A percentile compares a stretch with the other conserved stretches of the same genome.
phyloP scores from a whole-genome alignment of 2,797 vertebrate species.

The Saxicola maurus region DNA sequence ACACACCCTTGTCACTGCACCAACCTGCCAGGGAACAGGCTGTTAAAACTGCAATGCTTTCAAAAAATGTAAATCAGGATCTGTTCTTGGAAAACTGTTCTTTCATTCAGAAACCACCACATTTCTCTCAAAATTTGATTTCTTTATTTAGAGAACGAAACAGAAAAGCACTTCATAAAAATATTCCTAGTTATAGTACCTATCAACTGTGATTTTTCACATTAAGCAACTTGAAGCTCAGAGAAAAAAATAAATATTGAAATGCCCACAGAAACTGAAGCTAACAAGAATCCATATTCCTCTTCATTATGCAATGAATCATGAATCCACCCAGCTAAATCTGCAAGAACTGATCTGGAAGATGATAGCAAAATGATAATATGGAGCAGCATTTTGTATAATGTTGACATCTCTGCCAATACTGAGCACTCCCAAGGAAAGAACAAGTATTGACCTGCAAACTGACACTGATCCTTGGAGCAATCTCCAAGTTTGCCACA shows the following conservation, averaged over 20 bases:
- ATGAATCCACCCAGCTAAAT: slow-evolving; percentile 12
- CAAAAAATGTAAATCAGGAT: background rate
- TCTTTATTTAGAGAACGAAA: slow-evolving; percentile 21
- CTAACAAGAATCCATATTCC: slow-evolving; percentile 39
- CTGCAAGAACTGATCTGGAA: slow-evolving; percentile 2
- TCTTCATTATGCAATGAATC: slow-evolving; percentile 34
- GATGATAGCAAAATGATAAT: slow-evolving; percentile 53
- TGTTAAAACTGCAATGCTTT: background rate
- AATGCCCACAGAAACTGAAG: slow-evolving; percentile 1
- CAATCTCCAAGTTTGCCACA: slow-evolving; percentile 71
- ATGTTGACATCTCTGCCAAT: slow-evolving; percentile 51
- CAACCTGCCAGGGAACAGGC: background rate
- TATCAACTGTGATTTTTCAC: slow-evolving; percentile 36
- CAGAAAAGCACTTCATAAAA: slow-evolving; percentile 8
- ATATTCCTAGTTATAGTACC: background rate
- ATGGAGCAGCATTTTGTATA: slow-evolving; percentile 36
- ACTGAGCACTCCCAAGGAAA: slow-evolving; percentile 16
- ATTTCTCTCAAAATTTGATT: background rate
- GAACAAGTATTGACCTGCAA: slow-evolving; percentile 63
- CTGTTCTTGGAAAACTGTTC: slow-evolving; percentile 1
- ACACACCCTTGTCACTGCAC: background rate
- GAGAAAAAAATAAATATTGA: slow-evolving; percentile 34
- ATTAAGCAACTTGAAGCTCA: slow-evolving; percentile 1
- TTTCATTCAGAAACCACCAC: slow-evolving; percentile 8
- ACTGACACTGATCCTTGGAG: slow-evolving; percentile 66